Conservation (phyloP, 2,113 vertebrate genomes). For the Agapornis roseicollis region DNA sequence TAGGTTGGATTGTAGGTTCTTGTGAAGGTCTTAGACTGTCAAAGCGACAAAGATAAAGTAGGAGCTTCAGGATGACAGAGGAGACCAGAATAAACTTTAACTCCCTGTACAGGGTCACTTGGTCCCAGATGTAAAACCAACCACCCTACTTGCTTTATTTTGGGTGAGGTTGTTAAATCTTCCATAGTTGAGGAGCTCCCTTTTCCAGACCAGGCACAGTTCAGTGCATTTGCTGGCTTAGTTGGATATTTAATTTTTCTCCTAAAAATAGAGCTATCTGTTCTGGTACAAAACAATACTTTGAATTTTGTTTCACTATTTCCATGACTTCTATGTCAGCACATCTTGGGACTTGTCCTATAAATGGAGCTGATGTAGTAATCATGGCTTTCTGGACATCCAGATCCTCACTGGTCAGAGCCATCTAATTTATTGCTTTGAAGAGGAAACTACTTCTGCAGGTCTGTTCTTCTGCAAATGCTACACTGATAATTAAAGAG, state of each 20-base stretch:
- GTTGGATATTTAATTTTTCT: neutral
- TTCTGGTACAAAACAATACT: slow-evolving; percentile 19
- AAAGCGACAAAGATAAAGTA: neutral
- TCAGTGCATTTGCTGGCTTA: neutral
- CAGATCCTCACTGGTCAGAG: neutral
- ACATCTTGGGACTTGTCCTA: neutral
- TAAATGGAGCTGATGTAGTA: neutral
- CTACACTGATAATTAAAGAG: neutral
- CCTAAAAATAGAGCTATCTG: slow-evolving; percentile 13
- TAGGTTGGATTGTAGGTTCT: neutral
- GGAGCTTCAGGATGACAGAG: neutral
- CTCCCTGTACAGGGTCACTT: neutral
- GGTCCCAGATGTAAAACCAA: neutral
- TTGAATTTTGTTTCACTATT: neutral
- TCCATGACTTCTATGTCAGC: slow-evolving; percentile 5
- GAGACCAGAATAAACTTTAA: neutral
- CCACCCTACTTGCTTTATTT: neutral
- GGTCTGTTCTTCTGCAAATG: neutral
- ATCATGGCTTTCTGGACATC: neutral
- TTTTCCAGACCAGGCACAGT: neutral
- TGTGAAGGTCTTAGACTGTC: neutral
- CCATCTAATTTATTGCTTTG: neutral
- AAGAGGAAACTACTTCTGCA: neutral
- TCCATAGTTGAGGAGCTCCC: neutral
- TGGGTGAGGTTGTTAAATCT: neutral